Evolutionary conservation across 2,113 vertebrate genomes (phyloP).

Genomic region (Pantherophis guttatus): DNA sequence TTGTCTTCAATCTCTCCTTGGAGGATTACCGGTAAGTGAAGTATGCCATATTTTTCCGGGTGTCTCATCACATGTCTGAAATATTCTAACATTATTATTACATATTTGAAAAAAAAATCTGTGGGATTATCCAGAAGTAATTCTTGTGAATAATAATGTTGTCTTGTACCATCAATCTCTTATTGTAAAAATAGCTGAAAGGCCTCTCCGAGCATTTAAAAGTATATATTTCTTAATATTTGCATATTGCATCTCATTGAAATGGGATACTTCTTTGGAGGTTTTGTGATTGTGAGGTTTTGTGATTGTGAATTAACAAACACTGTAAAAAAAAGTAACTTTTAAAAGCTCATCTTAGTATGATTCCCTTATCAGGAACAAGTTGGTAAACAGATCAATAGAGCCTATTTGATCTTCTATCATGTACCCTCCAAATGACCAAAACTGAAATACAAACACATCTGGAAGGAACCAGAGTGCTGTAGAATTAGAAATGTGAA

Average conservation of each 20-base stretch:
- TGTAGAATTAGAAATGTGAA: background rate
- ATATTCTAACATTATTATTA: background rate
- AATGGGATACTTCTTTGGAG: background rate
- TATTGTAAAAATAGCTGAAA: background rate
- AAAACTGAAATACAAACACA: background rate
- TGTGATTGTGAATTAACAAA: background rate
- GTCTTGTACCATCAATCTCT: background rate
- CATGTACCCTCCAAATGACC: background rate
- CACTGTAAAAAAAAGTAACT: background rate
- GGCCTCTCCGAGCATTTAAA: background rate
- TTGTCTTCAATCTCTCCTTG: no score
- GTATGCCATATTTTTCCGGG: no score
- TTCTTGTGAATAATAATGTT: background rate
- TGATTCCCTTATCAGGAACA: background rate
- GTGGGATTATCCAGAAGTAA: background rate
- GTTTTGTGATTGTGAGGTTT: background rate
- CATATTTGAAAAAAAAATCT: background rate
- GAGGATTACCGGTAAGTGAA: no score
- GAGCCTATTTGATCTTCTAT: background rate
- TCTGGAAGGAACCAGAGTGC: background rate
- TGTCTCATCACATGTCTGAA: no score
- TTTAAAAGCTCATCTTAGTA: background rate
- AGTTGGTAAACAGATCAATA: background rate
- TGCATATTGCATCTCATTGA: background rate
- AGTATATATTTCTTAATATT: background rate